These are phyloP conservation scores for Caenorhabditis angaria DNA, from an alignment of 2,888 invertebrate species.

Conservation along the genomic window DNA sequence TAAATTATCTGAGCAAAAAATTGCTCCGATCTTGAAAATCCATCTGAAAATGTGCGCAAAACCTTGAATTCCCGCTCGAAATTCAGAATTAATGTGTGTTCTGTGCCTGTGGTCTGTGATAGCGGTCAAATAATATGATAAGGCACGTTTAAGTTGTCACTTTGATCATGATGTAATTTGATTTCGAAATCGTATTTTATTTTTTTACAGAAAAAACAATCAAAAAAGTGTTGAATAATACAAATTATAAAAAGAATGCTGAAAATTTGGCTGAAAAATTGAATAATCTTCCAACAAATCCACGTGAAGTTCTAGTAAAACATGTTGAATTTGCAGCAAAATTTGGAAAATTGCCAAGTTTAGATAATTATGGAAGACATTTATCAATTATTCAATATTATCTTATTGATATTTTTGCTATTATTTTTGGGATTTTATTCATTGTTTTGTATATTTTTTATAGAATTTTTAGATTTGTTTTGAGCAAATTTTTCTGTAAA, in stretches of 20 bases:
- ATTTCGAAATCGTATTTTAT: no score
- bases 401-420: neutral
- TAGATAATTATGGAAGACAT: conserved; percentile 18
- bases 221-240: conserved; percentile 3
- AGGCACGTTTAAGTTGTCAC: no score
- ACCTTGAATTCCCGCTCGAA: no score
- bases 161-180: no score
- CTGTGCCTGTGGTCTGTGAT: no score
- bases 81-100: no score
- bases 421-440: neutral
- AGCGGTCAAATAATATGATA: no score
- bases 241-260: conserved; percentile 27
- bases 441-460: neutral
- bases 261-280: conserved; percentile 40
- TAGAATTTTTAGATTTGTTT: conserved; percentile 6
- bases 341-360: conserved; percentile 22
- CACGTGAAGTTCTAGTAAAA: conserved; percentile 45
- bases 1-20: no score
- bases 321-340: conserved; percentile 24
- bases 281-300: conserved; percentile 39
- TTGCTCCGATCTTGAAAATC: no score
- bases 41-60: no score
- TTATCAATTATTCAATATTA: conserved; percentile 13
- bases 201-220: no score
- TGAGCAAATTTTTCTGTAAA: conserved; percentile 18